phyloP scores from a whole-genome alignment of 2,797 vertebrate genomes.

The Cuniculus paca region DNA sequence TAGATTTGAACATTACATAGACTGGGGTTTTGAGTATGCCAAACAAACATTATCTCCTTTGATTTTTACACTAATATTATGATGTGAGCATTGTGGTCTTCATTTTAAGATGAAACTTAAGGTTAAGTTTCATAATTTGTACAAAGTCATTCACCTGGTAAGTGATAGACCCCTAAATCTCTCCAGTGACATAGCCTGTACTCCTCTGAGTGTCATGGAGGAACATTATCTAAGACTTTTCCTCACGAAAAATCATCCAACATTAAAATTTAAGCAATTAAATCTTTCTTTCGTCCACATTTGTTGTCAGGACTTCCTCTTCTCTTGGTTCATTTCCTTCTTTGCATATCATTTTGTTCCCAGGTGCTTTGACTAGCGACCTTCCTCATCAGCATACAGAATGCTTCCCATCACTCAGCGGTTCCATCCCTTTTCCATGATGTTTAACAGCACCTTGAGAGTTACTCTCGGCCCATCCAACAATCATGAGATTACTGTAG shows the following conservation, averaged over 20 bases:
- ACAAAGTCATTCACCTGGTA: background rate
- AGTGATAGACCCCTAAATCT: background rate
- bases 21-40: background rate
- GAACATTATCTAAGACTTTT: background rate
- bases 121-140: background rate
- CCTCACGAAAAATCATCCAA: background rate
- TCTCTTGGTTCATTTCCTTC: too few species aligned
- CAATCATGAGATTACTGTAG: background rate
- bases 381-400: background rate
- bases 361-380: background rate
- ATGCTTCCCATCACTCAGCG: background rate
- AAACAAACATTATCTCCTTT: background rate
- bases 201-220: background rate
- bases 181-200: background rate
- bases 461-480: background rate
- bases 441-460: background rate
- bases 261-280: constrained; percentile 3
- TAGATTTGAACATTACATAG: background rate
- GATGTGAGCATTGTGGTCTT: background rate
- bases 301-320: background rate
- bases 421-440: background rate
- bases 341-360: background rate
- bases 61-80: background rate
- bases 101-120: background rate
- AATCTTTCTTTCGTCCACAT: background rate